A percentile compares a stretch with the other conserved stretches of the same genome.
Conservation (phyloP, 2,797 vertebrate species). For the Tarsius wallacei region DNA sequence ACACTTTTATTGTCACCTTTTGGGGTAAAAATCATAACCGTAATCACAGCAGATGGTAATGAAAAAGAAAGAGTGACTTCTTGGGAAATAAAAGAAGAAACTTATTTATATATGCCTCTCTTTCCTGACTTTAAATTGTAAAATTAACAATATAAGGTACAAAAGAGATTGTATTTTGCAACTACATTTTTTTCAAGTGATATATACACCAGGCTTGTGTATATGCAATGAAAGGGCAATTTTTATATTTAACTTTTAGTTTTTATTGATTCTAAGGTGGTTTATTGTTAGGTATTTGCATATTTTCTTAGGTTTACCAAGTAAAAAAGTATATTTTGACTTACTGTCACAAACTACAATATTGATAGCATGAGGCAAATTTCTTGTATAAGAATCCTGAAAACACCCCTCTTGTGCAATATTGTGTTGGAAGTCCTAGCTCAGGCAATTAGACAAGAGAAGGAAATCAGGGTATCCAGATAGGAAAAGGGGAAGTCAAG, state of each 20-base stretch:
- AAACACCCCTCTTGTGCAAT: no score
- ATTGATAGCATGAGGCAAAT: slow-evolving; percentile 34
- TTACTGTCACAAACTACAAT: slow-evolving; percentile 48
- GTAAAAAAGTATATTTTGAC: slow-evolving; percentile 63
- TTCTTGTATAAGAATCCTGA: slow-evolving; percentile 59
- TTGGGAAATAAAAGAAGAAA: slow-evolving; percentile 63
- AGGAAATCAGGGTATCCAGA: no score
- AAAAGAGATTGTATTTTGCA: slow-evolving; percentile 55
- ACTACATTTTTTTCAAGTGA: slow-evolving; percentile 55
- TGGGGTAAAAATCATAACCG: slow-evolving; percentile 35
- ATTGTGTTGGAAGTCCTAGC: no score
- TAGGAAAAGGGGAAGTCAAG: no score
- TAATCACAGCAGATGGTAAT: slow-evolving; percentile 66
- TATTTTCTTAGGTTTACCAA: slow-evolving; percentile 63
- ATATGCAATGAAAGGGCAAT: slow-evolving; percentile 57
- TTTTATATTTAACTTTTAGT: slow-evolving; percentile 74
- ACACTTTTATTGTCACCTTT: background rate
- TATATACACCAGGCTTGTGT: background rate
- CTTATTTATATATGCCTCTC: slow-evolving; percentile 17
- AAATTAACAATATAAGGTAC: slow-evolving; percentile 36
- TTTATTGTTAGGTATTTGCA: slow-evolving; percentile 53
- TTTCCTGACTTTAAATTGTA: slow-evolving; percentile 64
- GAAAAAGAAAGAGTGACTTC: slow-evolving; percentile 64
- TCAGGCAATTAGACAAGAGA: no score
- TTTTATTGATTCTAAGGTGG: slow-evolving; percentile 67